Conservation (phyloP, 2,888 invertebrate genomes). For the Parnassius smintheus region DNA sequence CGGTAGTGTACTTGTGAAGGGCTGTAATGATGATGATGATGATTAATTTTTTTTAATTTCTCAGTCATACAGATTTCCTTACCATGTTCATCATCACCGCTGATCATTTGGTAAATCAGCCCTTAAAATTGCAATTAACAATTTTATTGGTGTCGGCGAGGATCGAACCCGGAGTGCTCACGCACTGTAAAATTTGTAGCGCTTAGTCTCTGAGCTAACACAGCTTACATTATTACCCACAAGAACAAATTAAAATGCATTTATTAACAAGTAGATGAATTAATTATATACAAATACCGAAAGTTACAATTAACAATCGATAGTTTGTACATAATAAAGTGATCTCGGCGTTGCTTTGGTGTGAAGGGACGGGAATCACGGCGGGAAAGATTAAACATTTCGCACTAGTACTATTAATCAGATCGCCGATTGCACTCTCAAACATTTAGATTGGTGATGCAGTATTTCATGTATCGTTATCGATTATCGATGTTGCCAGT, state of each 20-base stretch:
- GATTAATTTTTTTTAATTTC: too few species aligned
- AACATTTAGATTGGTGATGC: constrained; percentile 61
- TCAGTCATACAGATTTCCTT: too few species aligned
- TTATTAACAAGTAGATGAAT: constrained; percentile 29
- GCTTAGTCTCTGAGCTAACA: too few species aligned
- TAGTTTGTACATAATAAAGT: constrained; percentile 69
- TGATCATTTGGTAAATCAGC: too few species aligned
- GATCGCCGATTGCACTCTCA: constrained; percentile 80
- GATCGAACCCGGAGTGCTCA: too few species aligned
- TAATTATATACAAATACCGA: constrained; percentile 38
- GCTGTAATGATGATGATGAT: too few species aligned
- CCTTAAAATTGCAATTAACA: too few species aligned
- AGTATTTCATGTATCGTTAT: constrained; percentile 42
- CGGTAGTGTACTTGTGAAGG: too few species aligned
- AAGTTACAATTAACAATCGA: constrained; percentile 48
- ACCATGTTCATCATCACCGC: too few species aligned
- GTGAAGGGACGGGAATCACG: constrained; percentile 59
- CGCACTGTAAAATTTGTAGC: too few species aligned
- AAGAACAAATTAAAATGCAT: constrained; percentile 22
- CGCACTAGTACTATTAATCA: constrained; percentile 78
- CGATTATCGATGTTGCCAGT: constrained; percentile 27
- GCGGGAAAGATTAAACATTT: constrained; percentile 77
- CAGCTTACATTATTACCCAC: constrained; percentile 6
- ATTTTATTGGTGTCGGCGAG: too few species aligned
- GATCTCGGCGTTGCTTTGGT: constrained; percentile 40